These are phyloP conservation scores for Drosophila histrio DNA, from an alignment of 2,888 invertebrate species.

Conservation along the genomic window DNA sequence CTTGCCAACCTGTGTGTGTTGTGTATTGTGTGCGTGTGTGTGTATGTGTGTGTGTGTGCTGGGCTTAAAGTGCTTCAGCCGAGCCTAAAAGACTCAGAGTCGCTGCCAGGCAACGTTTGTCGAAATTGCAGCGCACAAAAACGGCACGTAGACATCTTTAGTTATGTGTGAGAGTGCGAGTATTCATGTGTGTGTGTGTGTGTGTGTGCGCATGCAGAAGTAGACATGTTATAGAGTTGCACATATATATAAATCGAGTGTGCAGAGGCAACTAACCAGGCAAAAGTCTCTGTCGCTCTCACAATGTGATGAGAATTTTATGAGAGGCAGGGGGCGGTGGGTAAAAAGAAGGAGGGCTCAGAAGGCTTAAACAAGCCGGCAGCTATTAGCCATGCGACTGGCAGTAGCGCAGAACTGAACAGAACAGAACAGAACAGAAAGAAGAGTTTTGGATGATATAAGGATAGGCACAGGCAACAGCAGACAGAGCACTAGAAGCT, in stretches of 20 bases:
- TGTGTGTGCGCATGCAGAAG: slow-evolving; percentile 49
- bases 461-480: slow-evolving; percentile 17
- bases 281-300: slow-evolving; percentile 29
- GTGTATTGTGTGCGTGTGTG: neutral
- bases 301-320: slow-evolving; percentile 55
- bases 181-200: slow-evolving; percentile 1
- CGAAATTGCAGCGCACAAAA: slow-evolving; percentile 62
- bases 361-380: slow-evolving; percentile 65
- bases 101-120: slow-evolving; percentile 48
- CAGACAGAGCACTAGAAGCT: slow-evolving; percentile 1
- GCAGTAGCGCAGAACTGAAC: slow-evolving; percentile 5
- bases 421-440: slow-evolving; percentile 4
- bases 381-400: slow-evolving; percentile 70
- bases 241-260: slow-evolving; percentile 61
- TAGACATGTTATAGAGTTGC: slow-evolving; percentile 61
- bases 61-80: slow-evolving; percentile 56
- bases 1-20: neutral
- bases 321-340: slow-evolving; percentile 11
- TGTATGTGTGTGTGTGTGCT: slow-evolving; percentile 16
- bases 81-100: slow-evolving; percentile 49
- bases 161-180: slow-evolving; percentile 14
- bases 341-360: slow-evolving; percentile 28
- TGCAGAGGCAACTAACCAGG: slow-evolving; percentile 30
- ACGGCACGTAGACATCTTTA: slow-evolving; percentile 66
- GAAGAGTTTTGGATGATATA: slow-evolving; percentile 5